Evolutionary conservation across 2,113 vertebrate genomes (phyloP).

Genomic region (Rhabdomys dilectus): DNA sequence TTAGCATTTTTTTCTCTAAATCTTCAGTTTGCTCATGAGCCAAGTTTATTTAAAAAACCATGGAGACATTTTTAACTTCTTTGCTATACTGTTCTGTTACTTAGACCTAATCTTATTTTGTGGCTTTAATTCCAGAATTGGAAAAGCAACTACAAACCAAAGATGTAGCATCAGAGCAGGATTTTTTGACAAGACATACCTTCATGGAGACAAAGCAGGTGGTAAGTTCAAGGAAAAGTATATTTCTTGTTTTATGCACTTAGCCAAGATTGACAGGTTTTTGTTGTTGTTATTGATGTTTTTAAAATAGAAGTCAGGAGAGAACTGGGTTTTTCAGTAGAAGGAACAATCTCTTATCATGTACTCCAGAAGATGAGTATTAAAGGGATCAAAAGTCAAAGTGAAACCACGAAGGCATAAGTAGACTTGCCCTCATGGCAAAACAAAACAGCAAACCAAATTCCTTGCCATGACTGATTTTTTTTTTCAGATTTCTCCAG

Average conservation of each 20-base stretch:
- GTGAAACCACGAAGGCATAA: neutral
- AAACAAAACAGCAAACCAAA: neutral
- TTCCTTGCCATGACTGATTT: neutral
- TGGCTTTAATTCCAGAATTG: conserved; percentile 40
- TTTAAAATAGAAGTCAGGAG: neutral
- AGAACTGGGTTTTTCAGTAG: neutral
- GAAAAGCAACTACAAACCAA: conserved; percentile 30
- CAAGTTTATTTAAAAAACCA: conserved; percentile 26
- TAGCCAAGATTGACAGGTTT: neutral
- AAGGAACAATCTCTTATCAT: neutral
- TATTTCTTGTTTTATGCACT: conserved; percentile 6
- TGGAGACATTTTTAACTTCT: neutral
- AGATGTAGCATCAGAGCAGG: conserved; percentile 29
- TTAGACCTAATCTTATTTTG: neutral
- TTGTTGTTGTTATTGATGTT: neutral
- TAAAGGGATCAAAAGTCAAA: neutral
- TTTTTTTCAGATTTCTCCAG: neutral
- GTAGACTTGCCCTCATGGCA: neutral
- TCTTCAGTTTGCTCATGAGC: neutral
- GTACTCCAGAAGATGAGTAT: neutral
- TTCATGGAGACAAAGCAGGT: conserved; percentile 22
- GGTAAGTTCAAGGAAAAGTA: neutral
- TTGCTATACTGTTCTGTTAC: neutral
- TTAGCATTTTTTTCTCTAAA: neutral
- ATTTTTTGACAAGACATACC: neutral